Evolutionary conservation across 2,888 invertebrate genomes (phyloP).

Genomic region (Pycnomerus fuliginosus): DNA sequence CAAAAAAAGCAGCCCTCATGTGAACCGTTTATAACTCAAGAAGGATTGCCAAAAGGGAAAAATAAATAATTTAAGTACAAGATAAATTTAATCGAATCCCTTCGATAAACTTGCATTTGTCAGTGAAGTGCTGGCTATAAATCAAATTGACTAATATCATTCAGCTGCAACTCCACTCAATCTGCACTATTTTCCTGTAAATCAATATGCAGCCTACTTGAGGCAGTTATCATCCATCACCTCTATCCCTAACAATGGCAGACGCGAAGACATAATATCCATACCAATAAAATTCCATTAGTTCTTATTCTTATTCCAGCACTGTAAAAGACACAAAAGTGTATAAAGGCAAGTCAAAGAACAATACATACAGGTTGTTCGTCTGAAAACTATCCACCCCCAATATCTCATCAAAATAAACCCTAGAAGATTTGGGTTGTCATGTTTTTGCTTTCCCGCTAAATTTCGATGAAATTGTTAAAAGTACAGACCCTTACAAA

Average conservation of each 20-base stretch:
- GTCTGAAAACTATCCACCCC: too few relatives aligned
- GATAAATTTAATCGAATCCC: slow-evolving; percentile 33
- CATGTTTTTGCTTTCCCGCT: too few relatives aligned
- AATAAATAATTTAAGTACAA: slow-evolving; percentile 22
- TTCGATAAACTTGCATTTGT: slow-evolving; percentile 35
- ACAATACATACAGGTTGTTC: too few relatives aligned
- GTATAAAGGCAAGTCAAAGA: too few relatives aligned
- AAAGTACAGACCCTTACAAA: too few relatives aligned
- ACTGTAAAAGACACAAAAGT: too few relatives aligned
- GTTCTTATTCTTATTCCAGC: too few relatives aligned
- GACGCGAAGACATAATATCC: slow-evolving; percentile 6
- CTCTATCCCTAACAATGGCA: slow-evolving; percentile 3
- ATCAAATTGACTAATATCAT: slow-evolving; percentile 36
- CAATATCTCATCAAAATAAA: too few relatives aligned
- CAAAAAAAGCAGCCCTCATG: not conserved
- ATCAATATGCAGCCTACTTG: slow-evolving; percentile 35
- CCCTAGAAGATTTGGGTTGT: too few relatives aligned
- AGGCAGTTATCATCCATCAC: slow-evolving; percentile 67
- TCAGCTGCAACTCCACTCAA: slow-evolving; percentile 30
- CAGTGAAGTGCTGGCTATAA: slow-evolving; percentile 33
- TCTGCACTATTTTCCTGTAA: slow-evolving; percentile 35
- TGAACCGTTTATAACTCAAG: slow-evolving; percentile 1
- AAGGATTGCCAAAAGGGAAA: not conserved
- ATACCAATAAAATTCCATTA: slow-evolving; percentile 15
- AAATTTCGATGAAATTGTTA: too few relatives aligned